Percentiles rank a stretch among this genome's conserved stretches.
Evolutionary conservation across 1,140 invertebrate genomes (phyloP).

Genomic region (Drosophila kanapiae): DNA sequence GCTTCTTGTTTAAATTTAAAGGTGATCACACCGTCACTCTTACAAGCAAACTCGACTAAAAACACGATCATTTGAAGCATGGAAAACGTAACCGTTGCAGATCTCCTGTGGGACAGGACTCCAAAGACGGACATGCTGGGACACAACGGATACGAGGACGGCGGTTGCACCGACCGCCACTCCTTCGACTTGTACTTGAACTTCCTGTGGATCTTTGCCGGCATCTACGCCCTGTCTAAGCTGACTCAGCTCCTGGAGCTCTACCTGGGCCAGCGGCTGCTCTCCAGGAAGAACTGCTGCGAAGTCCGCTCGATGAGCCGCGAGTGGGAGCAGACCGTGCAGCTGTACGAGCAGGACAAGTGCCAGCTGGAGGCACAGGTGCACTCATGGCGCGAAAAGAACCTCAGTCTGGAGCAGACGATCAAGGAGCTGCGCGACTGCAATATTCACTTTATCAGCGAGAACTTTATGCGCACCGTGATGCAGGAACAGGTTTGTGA

Average conservation of each 20-base stretch:
- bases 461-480: slow-evolving; percentile 64
- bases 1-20: slow-evolving; percentile 14
- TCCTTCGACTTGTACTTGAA: slow-evolving; percentile 46
- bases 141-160: not conserved
- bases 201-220: slow-evolving; percentile 68
- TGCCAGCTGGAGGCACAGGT: slow-evolving; percentile 45
- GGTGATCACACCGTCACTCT: slow-evolving; percentile 20
- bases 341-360: slow-evolving; percentile 55
- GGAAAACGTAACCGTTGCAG: slow-evolving; percentile 35
- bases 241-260: slow-evolving; percentile 53
- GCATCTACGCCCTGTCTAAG: slow-evolving; percentile 57
- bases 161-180: slow-evolving; percentile 7
- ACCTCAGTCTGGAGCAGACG: slow-evolving; percentile 49
- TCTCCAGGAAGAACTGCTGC: slow-evolving; percentile 17
- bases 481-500: slow-evolving; percentile 49
- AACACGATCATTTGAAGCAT: slow-evolving; percentile 10
- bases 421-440: slow-evolving; percentile 61
- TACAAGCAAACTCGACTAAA: slow-evolving; percentile 19
- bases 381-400: slow-evolving; percentile 49
- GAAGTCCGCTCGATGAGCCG: slow-evolving; percentile 48
- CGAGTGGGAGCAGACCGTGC: slow-evolving; percentile 60
- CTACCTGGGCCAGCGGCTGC: slow-evolving; percentile 44
- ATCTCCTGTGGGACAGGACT: slow-evolving; percentile 30
- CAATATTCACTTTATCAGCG: slow-evolving; percentile 65
- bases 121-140: not conserved